Percentiles rank a stretch among this genome's conserved stretches.
Evolutionary conservation across 92 coral and sea anemone genomes (phyloP).

Genomic region (Heteractis magnifica): DNA sequence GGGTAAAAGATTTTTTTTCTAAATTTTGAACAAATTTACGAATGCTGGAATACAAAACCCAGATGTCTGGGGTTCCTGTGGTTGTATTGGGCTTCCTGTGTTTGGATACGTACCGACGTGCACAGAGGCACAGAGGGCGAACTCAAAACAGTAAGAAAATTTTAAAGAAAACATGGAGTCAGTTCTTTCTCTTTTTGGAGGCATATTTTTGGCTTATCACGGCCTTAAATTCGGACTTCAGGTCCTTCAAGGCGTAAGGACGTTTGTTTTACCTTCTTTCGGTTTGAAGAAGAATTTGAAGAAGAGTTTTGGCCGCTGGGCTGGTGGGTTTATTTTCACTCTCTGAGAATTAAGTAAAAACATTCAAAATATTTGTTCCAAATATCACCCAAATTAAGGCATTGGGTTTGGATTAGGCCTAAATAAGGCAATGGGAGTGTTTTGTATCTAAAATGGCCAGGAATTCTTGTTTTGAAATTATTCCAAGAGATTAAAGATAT

Average conservation of each 20-base stretch:
- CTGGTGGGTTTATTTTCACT: slow-evolving; percentile 40
- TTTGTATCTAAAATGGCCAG: too few species aligned
- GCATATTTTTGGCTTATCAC: slow-evolving; percentile 61
- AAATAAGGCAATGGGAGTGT: too few species aligned
- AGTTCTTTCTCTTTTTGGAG: slow-evolving; percentile 63
- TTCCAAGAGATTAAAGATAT: too few species aligned
- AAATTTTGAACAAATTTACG: neutral
- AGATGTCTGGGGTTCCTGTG: neutral
- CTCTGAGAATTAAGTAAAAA: neutral
- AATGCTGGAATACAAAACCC: neutral
- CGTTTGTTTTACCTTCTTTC: slow-evolving; percentile 67
- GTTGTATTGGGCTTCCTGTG: neutral
- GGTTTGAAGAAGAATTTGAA: slow-evolving; percentile 68
- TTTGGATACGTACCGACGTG: neutral
- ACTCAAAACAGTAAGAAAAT: neutral
- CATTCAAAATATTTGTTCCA: neutral
- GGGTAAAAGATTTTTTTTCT: too few species aligned
- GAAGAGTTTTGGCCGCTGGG: slow-evolving; percentile 59
- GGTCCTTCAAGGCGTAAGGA: slow-evolving; percentile 63
- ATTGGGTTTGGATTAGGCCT: too few species aligned
- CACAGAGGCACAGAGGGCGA: neutral
- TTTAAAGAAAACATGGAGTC: slow-evolving; percentile 30
- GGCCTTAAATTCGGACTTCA: slow-evolving; percentile 52
- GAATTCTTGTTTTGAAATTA: too few species aligned
- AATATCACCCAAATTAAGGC: too few species aligned